Evolutionary conservation across 1,140 invertebrate genomes (phyloP), one percentile per base, ranked within the genome.

Genomic region (Papilio polytes): DNA sequence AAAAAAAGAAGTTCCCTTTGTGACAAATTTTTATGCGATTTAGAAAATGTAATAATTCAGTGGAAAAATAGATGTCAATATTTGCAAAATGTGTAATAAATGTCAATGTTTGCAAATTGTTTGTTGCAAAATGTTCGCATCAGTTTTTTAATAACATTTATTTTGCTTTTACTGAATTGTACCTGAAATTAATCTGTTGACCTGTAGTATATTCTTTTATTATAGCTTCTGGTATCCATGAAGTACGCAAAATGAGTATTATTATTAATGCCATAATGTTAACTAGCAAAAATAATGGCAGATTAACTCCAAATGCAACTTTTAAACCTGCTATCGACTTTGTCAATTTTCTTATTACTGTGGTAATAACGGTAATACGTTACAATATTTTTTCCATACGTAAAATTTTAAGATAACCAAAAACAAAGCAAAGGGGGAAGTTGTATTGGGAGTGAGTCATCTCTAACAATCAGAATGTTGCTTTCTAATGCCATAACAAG

Each of bases 401-500:
- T 10, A 31, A 63, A 22, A 3, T 26, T 15, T 22, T 31, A 31
- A 15, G 6, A 31, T 26, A 3, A 63, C 7, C 12, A 10, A 13
- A 22, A 22, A 12, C 3, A 26, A 20, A 26, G 63, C 63, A 66
- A 66, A 31, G 26, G 2, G 2, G 10, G 22, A 31, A 66, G 63
- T 66, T 70, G 26, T 70, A 15, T 70, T 70, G 15, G 26, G 13
- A 70, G 63, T 70, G 12, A 31, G 1, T 31, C 63, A 31, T 15
- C 59, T 26, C 63, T 70, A 70, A 70, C 26, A 70, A 31, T 31
- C 63, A 63, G 36, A 44, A 59, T 78, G 76, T 59, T 59, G 76
- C 76, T 78, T 56, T 59, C 7, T 78, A 56, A 78, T 41, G 76
- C 31, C 51, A 7, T 78, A 78, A 78, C 26, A 78, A 36, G 1